phyloP scores from a whole-genome alignment of 2,888 invertebrate genomes.

The Diloba caeruleocephala region DNA sequence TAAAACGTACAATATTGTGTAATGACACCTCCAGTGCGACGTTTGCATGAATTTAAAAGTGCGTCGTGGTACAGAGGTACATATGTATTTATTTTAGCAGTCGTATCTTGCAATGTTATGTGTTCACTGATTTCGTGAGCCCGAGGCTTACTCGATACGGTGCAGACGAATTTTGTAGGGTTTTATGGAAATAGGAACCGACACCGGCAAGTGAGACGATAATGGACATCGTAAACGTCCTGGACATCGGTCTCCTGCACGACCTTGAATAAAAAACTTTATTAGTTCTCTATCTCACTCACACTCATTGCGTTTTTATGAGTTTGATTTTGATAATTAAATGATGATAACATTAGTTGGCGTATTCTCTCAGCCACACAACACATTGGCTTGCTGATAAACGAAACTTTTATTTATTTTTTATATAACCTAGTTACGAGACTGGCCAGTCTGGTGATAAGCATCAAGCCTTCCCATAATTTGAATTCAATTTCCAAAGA shows the following conservation, averaged over 20 bases:
- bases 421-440: too few species aligned
- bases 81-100: constrained; percentile 40
- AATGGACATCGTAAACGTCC: constrained; percentile 11
- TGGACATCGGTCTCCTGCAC: background rate
- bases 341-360: too few species aligned
- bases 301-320: too few species aligned
- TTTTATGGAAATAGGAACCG: constrained; percentile 7
- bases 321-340: too few species aligned
- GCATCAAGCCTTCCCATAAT: too few species aligned
- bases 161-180: constrained; percentile 9
- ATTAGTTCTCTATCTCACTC: too few species aligned
- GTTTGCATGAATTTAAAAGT: constrained; percentile 69
- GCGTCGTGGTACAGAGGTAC: constrained; percentile 32
- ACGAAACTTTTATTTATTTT: too few species aligned
- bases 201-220: constrained; percentile 1
- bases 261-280: background rate
- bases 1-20: constrained; percentile 74
- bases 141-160: background rate
- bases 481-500: too few species aligned
- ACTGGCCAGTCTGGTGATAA: too few species aligned
- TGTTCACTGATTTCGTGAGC: constrained; percentile 10
- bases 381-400: too few species aligned
- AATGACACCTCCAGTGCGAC: constrained; percentile 64
- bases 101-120: constrained; percentile 15
- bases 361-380: too few species aligned